These are phyloP conservation scores for Ammospiza nelsoni DNA, from an alignment of 2,113 vertebrate genomes.

Conservation along the genomic window DNA sequence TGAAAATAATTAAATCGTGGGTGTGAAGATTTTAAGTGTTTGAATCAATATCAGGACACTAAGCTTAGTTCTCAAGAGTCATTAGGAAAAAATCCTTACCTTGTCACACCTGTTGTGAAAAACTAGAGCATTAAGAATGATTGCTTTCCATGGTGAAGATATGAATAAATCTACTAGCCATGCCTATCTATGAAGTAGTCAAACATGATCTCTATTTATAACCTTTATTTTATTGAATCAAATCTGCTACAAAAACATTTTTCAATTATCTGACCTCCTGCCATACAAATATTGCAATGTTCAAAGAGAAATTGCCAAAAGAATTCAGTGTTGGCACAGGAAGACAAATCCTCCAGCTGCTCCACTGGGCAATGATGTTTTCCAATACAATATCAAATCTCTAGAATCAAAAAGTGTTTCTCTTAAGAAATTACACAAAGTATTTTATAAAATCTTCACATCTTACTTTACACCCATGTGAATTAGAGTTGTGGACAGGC, in stretches of 20 bases:
- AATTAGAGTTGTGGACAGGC: not conserved
- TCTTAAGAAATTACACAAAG: not conserved
- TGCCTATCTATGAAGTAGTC: not conserved
- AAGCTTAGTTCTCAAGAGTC: not conserved
- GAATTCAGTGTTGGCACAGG: not conserved
- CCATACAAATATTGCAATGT: not conserved
- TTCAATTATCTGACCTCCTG: not conserved
- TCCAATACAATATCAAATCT: not conserved
- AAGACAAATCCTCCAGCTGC: not conserved
- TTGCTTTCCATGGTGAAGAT: not conserved
- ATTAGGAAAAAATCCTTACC: not conserved
- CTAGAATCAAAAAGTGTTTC: not conserved
- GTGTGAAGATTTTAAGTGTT: not conserved
- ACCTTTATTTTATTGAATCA: not conserved
- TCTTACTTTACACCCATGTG: not conserved
- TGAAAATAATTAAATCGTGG: not conserved
- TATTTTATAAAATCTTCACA: not conserved
- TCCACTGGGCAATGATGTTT: not conserved
- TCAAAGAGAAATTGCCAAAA: not conserved
- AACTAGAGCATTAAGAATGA: not conserved
- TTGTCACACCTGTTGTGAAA: not conserved
- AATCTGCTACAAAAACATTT: not conserved
- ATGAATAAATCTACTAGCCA: not conserved
- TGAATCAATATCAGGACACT: not conserved
- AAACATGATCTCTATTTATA: not conserved